phyloP scores from a whole-genome alignment of 1,140 invertebrate genomes.

The Zaprionus ornatus region DNA sequence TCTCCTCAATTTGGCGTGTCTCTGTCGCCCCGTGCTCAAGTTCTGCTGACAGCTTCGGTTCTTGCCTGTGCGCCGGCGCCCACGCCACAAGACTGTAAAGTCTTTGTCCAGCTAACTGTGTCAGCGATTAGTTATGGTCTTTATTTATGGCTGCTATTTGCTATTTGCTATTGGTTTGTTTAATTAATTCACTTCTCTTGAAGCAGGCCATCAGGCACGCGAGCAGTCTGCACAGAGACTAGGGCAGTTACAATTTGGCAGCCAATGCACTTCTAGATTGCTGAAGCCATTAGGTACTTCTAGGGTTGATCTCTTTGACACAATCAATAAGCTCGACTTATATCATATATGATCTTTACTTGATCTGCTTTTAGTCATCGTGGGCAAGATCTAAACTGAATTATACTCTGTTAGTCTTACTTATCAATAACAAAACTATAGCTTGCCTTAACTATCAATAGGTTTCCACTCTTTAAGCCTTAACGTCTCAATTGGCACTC shows the following conservation, averaged over 20 bases:
- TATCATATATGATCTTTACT: too few relatives aligned
- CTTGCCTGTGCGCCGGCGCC: constrained; percentile 48
- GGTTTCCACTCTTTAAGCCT: constrained; percentile 35
- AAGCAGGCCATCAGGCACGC: constrained; percentile 8
- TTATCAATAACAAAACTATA: too few relatives aligned
- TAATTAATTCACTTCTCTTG: constrained; percentile 57
- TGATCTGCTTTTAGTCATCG: too few relatives aligned
- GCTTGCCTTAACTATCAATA: too few relatives aligned
- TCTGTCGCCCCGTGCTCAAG: constrained; percentile 39
- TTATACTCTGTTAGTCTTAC: too few relatives aligned
- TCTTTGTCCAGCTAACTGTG: constrained; percentile 74
- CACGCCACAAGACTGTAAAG: constrained; percentile 60
- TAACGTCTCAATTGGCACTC: constrained; percentile 30
- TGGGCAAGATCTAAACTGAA: too few relatives aligned
- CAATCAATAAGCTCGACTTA: too few relatives aligned
- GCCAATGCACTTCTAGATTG: background rate
- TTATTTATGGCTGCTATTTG: constrained; percentile 72
- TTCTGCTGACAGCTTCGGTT: constrained; percentile 60
- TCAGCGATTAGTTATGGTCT: constrained; percentile 75
- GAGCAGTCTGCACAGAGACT: background rate
- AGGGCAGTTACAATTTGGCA: background rate
- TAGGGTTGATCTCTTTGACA: too few relatives aligned
- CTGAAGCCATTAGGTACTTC: background rate
- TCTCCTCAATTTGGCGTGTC: background rate
- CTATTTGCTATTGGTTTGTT: constrained; percentile 74